These are phyloP conservation scores for Acanthococcus lagerstroemiae DNA, from an alignment of 2,888 invertebrate species.

Conservation along the genomic window DNA sequence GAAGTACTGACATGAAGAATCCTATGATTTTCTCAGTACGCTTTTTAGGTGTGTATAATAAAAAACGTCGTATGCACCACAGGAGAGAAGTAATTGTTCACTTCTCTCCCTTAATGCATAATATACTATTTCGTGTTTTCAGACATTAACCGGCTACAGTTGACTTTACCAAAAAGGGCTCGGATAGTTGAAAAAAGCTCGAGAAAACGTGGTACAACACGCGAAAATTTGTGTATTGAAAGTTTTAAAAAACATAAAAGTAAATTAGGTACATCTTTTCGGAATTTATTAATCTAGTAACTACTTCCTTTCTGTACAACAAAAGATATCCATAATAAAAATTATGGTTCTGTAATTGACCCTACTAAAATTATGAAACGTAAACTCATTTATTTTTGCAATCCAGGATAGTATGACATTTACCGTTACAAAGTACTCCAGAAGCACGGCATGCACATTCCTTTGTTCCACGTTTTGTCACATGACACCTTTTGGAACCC, in stretches of 20 bases:
- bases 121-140: too few species aligned
- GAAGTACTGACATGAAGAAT: too few species aligned
- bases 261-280: too few species aligned
- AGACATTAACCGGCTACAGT: not conserved
- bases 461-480: not conserved
- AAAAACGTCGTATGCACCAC: too few species aligned
- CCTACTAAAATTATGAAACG: not conserved
- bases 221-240: not conserved
- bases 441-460: not conserved
- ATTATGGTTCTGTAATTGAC: not conserved
- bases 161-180: not conserved
- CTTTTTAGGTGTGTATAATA: too few species aligned
- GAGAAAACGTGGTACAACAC: not conserved
- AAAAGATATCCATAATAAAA: not conserved
- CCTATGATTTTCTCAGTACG: too few species aligned
- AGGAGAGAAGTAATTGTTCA: too few species aligned
- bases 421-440: not conserved
- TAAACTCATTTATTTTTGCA: not conserved
- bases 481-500: not conserved
- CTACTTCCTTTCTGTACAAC: not conserved
- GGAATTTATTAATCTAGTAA: too few species aligned
- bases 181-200: not conserved
- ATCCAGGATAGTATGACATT: not conserved
- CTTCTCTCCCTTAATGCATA: too few species aligned
- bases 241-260: not conserved